Evolutionary conservation across 2,888 invertebrate genomes (phyloP), one percentile per base, ranked within the genome.

Genomic region (Plebejus melissa): DNA sequence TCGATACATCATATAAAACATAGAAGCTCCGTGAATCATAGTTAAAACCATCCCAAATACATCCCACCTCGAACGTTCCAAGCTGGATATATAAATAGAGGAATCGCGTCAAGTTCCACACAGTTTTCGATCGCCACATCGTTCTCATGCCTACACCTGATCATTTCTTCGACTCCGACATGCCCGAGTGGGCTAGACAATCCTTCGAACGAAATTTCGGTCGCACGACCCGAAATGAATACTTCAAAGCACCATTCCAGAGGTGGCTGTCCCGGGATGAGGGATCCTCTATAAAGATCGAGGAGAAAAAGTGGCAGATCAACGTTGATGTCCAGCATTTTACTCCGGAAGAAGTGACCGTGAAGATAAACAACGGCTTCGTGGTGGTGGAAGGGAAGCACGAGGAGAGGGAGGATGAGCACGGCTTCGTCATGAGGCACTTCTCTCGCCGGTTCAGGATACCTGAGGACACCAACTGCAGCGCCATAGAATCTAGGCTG

Each of bases 301-400:
- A 94, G 78, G 92, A 94, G 13, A 94, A 95, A 78, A 94, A 90
- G 72, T 96, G 95, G 86, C 95, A 96, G 82, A 95, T 96, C 54
- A 95, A 94, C 80, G 89, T 97, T 78, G 97, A 97, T 82, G 96
- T 97, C 0, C 95, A 96, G 77, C 96, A 97, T 80, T 97, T 97
- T 82, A 91, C 95, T 6, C 97, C 97, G 0, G 95, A 96, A 69
- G 97, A 97, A 87, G 94, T 97, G 50, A 94, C 94, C 0, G 97
- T 97, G 0, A 97, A 97, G 85, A 96, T 95, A 0, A 93, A 95
- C 0, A 96, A 96, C 76, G 95, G 95, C 71, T 94, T 87, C 72
- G 94, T 97, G 9, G 93, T 97, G 0, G 94, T 97, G 16, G 96
- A 97, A 86, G 97, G 96, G 0, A 96, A 96, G 83, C 97, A 97